Evolutionary conservation across 2,113 vertebrate genomes (phyloP), one percentile per base, ranked within the genome.

Genomic region (Rutilus rutilus): DNA sequence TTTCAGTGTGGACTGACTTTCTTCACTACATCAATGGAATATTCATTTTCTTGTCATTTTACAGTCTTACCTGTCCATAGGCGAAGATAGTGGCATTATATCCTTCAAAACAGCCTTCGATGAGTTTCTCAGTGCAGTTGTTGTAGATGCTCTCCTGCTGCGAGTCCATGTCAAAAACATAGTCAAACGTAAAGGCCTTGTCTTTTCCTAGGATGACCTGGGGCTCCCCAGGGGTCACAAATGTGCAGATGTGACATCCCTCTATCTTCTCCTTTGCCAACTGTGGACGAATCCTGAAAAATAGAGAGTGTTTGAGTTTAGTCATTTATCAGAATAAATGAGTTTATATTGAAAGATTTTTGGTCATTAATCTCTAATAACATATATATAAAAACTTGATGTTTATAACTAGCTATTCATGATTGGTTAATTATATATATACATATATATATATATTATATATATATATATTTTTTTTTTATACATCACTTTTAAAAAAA

Each of bases 81-180:
- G 98, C 98, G 90, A 99, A 99, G 87, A 99, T 96, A 2, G 98
- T 99, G 79, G 98, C 98, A 88, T 99, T 99, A 89, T 99, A 99
- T 39, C 98, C 98, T 92, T 99, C 97, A 60, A 99, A 97, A 90
- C 98, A 99, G 76, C 98, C 98, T 84, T 99, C 98, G 52, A 99
- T 97, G 81, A 99, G 96, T 73, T 95, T 96, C 93, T 98, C 96
- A 11, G 98, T 97, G 90, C 97, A 99, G 0, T 97, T 92, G 85
- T 78, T 27, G 88, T 99, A 99, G 90, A 99, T 96, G 45, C 93
- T 90, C 0, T 97, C 96, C 95, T 99, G 98, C 86, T 95, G 95
- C 0, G 96, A 95, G 83, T 98, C 96, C 84, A 98, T 97, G 91
- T 99, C 97, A 27, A 98, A 98, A 67, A 99, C 97, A 1, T 97